phyloP scores from a whole-genome alignment of 2,888 invertebrate species.

The Nomada ferruginata region DNA sequence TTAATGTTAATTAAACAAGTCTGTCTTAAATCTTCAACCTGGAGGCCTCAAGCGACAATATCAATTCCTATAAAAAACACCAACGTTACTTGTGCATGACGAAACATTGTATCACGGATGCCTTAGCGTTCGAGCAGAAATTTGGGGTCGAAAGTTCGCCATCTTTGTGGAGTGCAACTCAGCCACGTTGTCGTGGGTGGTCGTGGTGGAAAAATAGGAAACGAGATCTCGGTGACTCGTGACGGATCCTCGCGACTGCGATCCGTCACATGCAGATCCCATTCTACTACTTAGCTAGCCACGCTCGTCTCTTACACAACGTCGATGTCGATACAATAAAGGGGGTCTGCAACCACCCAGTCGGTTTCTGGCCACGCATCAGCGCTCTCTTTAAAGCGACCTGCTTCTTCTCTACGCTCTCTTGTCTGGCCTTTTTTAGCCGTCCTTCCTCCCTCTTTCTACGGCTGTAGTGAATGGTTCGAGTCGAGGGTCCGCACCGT shows the following conservation, averaged over 20 bases:
- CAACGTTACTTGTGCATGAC: too few relatives aligned
- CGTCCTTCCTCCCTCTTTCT: slow-evolving; percentile 52
- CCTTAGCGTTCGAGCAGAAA: not conserved
- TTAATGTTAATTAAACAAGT: too few relatives aligned
- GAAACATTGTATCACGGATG: not conserved
- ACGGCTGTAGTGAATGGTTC: slow-evolving; percentile 75
- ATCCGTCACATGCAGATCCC: slow-evolving; percentile 81
- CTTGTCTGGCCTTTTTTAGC: slow-evolving; percentile 60
- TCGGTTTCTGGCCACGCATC: slow-evolving; percentile 78
- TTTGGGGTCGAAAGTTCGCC: not conserved
- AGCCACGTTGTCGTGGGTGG: slow-evolving; percentile 39
- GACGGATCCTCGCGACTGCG: slow-evolving; percentile 68
- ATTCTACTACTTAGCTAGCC: slow-evolving; percentile 65
- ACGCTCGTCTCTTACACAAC: slow-evolving; percentile 65
- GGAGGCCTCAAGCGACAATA: too few relatives aligned
- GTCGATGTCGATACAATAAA: slow-evolving; percentile 74
- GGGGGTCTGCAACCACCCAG: slow-evolving; percentile 68
- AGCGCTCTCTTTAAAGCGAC: slow-evolving; percentile 82
- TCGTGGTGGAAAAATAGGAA: slow-evolving; percentile 31
- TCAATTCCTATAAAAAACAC: too few relatives aligned
- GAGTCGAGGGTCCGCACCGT: slow-evolving; percentile 60
- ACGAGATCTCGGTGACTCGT: slow-evolving; percentile 63
- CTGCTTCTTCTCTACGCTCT: slow-evolving; percentile 76
- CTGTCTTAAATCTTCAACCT: too few relatives aligned
- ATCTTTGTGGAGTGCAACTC: too few relatives aligned